These are phyloP conservation scores for Agriotes lineatus DNA, from an alignment of 2,888 invertebrate genomes.

Conservation along the genomic window DNA sequence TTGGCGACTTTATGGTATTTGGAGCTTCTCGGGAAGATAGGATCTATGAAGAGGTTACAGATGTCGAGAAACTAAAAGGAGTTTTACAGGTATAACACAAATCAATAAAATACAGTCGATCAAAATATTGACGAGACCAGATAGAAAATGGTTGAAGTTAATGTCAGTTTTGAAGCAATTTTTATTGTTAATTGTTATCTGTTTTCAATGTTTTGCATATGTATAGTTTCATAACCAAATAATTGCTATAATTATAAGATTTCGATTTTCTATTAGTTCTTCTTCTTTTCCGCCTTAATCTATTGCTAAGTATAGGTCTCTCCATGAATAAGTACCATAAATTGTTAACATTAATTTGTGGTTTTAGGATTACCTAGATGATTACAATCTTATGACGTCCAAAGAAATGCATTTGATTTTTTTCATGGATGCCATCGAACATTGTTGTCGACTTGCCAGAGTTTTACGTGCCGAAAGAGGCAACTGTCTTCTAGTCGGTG, in stretches of 20 bases:
- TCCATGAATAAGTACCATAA: too few relatives aligned
- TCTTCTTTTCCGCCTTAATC: too few relatives aligned
- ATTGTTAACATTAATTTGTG: neutral
- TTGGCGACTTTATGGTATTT: conserved; percentile 87
- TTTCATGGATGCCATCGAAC: conserved; percentile 91
- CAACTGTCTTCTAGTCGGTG: conserved; percentile 88
- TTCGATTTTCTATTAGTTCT: too few relatives aligned
- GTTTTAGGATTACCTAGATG: conserved; percentile 83
- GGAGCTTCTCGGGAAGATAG: conserved; percentile 79
- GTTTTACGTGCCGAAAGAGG: conserved; percentile 89
- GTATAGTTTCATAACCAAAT: too few relatives aligned
- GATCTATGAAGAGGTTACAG: conserved; percentile 86
- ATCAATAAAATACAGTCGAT: too few relatives aligned
- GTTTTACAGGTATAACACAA: conserved; percentile 82
- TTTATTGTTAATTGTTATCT: too few relatives aligned
- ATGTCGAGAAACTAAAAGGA: conserved; percentile 76
- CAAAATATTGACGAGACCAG: too few relatives aligned
- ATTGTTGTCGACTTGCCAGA: conserved; percentile 86
- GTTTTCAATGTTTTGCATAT: too few relatives aligned
- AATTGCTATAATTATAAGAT: too few relatives aligned
- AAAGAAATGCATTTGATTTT: conserved; percentile 88
- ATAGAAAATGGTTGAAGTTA: too few relatives aligned
- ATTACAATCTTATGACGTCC: conserved; percentile 82
- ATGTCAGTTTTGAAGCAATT: too few relatives aligned
- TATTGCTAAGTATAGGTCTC: too few relatives aligned